These are phyloP conservation scores for Grus americana DNA, from an alignment of 2,113 vertebrate species.

Conservation along the genomic window DNA sequence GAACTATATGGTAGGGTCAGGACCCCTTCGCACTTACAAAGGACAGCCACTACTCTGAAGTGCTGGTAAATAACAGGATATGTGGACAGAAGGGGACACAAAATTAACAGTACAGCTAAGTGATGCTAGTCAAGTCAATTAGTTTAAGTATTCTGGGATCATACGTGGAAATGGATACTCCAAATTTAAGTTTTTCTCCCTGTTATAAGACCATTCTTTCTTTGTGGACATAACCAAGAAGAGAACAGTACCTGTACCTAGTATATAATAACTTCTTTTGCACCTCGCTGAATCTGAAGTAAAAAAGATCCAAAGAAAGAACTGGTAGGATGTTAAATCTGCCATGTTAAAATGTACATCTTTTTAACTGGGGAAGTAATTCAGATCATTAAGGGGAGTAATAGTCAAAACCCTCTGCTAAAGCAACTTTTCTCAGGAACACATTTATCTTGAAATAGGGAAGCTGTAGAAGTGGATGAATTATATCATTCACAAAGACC, in stretches of 20 bases:
- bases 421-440: neutral
- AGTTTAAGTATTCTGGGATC: neutral
- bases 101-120: neutral
- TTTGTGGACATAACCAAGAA: neutral
- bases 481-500: neutral
- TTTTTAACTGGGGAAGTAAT: slow-evolving; percentile 5
- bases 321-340: neutral
- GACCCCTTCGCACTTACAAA: neutral
- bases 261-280: neutral
- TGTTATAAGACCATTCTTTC: neutral
- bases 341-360: neutral
- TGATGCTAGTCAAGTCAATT: neutral
- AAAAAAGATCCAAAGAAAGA: neutral
- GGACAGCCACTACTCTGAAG: neutral
- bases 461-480: neutral
- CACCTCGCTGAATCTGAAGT: neutral
- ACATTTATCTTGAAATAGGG: neutral
- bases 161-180: neutral
- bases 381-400: neutral
- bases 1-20: neutral
- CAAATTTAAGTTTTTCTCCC: neutral
- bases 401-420: neutral
- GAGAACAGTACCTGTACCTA: neutral
- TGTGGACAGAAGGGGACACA: neutral
- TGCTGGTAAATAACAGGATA: neutral